These are phyloP conservation scores for Anthoscopus minutus DNA, from an alignment of 2,113 vertebrate genomes.

Conservation along the genomic window DNA sequence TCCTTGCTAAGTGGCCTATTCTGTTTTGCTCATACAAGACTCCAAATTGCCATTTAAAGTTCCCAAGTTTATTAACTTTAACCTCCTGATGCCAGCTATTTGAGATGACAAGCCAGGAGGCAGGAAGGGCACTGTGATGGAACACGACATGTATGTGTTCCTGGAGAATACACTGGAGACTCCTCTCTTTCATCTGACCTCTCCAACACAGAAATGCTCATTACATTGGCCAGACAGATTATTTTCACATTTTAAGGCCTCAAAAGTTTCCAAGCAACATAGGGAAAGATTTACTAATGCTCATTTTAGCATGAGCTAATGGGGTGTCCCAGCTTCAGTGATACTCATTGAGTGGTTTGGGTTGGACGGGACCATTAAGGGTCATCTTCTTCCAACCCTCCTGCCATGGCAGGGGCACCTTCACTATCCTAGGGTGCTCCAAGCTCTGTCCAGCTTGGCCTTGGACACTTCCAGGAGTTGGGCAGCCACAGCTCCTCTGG, in stretches of 20 bases:
- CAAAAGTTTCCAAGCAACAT: neutral
- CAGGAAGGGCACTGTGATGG: neutral
- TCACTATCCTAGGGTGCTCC: neutral
- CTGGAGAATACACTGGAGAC: neutral
- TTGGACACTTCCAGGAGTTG: neutral
- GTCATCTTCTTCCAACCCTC: accelerated
- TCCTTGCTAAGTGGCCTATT: neutral
- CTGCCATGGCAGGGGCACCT: neutral
- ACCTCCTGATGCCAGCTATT: neutral
- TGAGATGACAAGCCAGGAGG: neutral
- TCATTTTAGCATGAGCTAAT: neutral
- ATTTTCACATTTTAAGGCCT: neutral
- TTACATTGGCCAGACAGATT: neutral
- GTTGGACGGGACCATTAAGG: neutral
- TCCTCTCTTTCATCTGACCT: neutral
- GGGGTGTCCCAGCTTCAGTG: neutral
- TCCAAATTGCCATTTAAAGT: neutral
- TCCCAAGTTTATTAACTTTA: neutral
- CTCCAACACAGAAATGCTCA: neutral
- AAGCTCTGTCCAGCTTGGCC: accelerated
- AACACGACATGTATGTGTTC: accelerated
- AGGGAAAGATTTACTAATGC: neutral
- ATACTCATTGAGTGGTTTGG: neutral
- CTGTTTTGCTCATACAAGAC: neutral
- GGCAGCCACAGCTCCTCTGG: neutral